Percentiles rank a stretch among this genome's conserved stretches.
These are phyloP conservation scores for Sphaerodactylus townsendi DNA, from an alignment of 2,113 vertebrate genomes.

Conservation along the genomic window DNA sequence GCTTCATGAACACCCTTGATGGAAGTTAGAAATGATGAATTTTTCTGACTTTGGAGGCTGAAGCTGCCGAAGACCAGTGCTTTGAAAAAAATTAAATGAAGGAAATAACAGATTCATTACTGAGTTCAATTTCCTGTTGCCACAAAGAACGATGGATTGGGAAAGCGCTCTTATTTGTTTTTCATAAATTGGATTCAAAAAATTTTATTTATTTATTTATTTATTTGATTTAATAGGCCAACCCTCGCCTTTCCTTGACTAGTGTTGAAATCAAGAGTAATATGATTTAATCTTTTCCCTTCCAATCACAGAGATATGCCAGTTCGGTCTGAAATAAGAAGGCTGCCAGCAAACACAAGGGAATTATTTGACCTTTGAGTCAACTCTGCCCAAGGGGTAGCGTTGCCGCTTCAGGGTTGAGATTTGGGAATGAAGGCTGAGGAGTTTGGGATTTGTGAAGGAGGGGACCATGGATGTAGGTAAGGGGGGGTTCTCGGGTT, in stretches of 20 bases:
- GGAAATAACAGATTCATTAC: constrained; percentile 21
- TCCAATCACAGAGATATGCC: background rate
- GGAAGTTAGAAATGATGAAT: constrained; percentile 67
- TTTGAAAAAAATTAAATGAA: constrained; percentile 19
- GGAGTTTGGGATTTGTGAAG: no score
- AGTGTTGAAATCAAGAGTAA: constrained; percentile 43
- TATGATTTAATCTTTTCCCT: background rate
- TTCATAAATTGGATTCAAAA: constrained; percentile 41
- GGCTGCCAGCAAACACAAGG: fast-evolving
- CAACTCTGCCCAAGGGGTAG: background rate
- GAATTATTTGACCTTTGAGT: fast-evolving
- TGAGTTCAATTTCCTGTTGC: constrained; percentile 57
- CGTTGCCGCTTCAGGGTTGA: no score
- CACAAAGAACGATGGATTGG: background rate
- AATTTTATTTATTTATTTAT: no score
- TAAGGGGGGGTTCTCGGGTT: no score
- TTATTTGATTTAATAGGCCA: no score
- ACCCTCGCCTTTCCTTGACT: no score
- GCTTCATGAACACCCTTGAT: constrained; percentile 63
- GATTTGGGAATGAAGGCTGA: no score
- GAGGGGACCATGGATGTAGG: no score
- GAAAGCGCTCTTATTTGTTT: constrained; percentile 22
- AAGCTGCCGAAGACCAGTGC: constrained; percentile 50
- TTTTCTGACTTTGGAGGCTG: constrained; percentile 62
- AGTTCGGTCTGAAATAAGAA: background rate